A percentile compares a stretch with the other conserved stretches of the same genome.
Evolutionary conservation across 30 jellyfish, hydroid and myxozoan species (phyloP).

Genomic region (Calvadosia cruxmelitensis): DNA sequence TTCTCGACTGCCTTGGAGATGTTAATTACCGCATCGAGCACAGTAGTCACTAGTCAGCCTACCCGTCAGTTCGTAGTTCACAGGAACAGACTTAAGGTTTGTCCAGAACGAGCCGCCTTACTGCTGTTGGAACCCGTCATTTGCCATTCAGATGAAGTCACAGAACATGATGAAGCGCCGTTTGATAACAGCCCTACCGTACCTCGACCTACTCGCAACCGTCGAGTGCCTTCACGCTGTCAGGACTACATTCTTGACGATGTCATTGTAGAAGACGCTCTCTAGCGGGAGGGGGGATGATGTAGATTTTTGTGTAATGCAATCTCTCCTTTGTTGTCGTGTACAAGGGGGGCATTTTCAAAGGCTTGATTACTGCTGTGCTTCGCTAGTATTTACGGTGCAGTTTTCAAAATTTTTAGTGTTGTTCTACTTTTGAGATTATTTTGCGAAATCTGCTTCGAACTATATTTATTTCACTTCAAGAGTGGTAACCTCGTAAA

Average conservation of each 20-base stretch:
- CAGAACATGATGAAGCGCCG: too few relatives aligned
- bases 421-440: too few relatives aligned
- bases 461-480: too few relatives aligned
- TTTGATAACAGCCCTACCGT: background rate
- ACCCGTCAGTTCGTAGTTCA: background rate
- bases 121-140: background rate
- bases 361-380: too few relatives aligned
- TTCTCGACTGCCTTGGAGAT: background rate
- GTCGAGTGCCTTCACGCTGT: background rate
- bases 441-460: too few relatives aligned
- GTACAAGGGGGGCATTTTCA: too few relatives aligned
- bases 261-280: background rate
- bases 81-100: background rate
- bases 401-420: too few relatives aligned
- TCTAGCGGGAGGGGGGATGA: background rate
- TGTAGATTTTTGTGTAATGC: too few relatives aligned
- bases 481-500: too few relatives aligned
- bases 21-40: background rate
- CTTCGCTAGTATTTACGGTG: too few relatives aligned
- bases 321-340: too few relatives aligned
- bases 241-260: background rate
- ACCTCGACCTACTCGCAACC: background rate
- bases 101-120: background rate
- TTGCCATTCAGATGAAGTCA: background rate
- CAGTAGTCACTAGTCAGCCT: background rate